Conservation (phyloP, 1,140 invertebrate species). For the Drosophila parabipectinata region DNA sequence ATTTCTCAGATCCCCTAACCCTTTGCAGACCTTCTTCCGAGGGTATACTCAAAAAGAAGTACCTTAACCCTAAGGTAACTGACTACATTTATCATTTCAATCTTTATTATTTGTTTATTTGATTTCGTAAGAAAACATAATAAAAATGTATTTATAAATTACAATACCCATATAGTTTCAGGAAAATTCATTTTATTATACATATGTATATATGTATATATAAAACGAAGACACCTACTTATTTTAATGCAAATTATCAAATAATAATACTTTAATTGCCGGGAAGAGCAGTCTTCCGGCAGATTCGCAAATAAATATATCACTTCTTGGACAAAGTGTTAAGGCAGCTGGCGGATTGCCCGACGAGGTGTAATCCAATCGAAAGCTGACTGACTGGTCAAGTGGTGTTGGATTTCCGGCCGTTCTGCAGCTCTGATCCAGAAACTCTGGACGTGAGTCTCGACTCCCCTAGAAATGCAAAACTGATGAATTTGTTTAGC, state of each 20-base stretch:
- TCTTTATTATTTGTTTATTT: no score
- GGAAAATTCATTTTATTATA: neutral
- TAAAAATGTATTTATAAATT: no score
- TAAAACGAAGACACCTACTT: neutral
- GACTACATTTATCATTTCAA: no score
- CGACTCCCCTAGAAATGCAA: slow-evolving; percentile 22
- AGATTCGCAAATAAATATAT: neutral
- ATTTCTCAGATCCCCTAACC: slow-evolving; percentile 15
- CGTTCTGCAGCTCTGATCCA: neutral
- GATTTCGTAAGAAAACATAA: no score
- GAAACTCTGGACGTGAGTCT: slow-evolving; percentile 8
- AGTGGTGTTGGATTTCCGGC: slow-evolving; percentile 60
- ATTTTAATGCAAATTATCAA: neutral
- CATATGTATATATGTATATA: no score
- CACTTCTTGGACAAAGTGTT: slow-evolving; percentile 11
- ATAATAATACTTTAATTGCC: neutral
- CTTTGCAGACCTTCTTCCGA: neutral
- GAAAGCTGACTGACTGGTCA: slow-evolving; percentile 28
- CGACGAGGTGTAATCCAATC: slow-evolving; percentile 58
- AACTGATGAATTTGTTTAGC: slow-evolving; percentile 66
- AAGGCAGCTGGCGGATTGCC: slow-evolving; percentile 9
- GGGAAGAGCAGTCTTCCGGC: neutral
- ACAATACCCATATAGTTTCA: no score
- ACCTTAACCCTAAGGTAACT: neutral
- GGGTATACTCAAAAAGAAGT: neutral